phyloP scores from a whole-genome alignment of 2,797 vertebrate genomes.

The Trichosurus vulpecula region DNA sequence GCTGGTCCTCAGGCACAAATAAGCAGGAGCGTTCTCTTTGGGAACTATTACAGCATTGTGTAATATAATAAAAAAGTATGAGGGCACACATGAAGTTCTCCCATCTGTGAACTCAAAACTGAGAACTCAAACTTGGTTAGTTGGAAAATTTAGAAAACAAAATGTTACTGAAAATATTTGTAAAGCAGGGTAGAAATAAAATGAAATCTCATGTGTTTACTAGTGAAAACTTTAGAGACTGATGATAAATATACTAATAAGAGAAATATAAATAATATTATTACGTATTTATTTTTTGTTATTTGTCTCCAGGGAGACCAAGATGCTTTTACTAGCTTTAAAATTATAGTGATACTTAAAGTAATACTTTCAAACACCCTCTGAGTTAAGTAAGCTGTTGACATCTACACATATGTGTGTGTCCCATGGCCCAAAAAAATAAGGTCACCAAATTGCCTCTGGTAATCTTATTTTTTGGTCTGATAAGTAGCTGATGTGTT shows the following conservation, averaged over 20 bases:
- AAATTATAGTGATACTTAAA: neutral
- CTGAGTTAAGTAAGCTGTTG: conserved; percentile 1
- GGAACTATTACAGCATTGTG: conserved; percentile 53
- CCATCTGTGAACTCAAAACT: conserved; percentile 65
- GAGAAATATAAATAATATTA: neutral
- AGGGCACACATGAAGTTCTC: conserved; percentile 56
- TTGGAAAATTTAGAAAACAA: conserved; percentile 61
- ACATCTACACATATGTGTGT: neutral
- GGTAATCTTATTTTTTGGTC: conserved; percentile 8
- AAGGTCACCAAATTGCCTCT: neutral
- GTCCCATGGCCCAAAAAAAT: neutral
- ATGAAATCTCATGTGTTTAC: conserved; percentile 46
- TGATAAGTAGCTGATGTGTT: conserved; percentile 3
- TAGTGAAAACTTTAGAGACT: conserved; percentile 4
- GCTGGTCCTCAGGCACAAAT: conserved; percentile 62
- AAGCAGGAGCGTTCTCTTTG: conserved; percentile 43
- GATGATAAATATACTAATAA: neutral
- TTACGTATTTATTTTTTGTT: conserved; percentile 14
- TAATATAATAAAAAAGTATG: conserved; percentile 68
- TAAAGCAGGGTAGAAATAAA: conserved; percentile 29
- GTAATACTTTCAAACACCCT: neutral
- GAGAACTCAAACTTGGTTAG: conserved; percentile 65
- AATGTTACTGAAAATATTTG: conserved; percentile 59
- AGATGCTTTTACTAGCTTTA: neutral
- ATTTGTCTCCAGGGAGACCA: conserved; percentile 14